A percentile compares a stretch with the other conserved stretches of the same genome.
These are phyloP conservation scores for Drosophila willistoni DNA, from an alignment of 1,140 invertebrate genomes.

Conservation along the genomic window DNA sequence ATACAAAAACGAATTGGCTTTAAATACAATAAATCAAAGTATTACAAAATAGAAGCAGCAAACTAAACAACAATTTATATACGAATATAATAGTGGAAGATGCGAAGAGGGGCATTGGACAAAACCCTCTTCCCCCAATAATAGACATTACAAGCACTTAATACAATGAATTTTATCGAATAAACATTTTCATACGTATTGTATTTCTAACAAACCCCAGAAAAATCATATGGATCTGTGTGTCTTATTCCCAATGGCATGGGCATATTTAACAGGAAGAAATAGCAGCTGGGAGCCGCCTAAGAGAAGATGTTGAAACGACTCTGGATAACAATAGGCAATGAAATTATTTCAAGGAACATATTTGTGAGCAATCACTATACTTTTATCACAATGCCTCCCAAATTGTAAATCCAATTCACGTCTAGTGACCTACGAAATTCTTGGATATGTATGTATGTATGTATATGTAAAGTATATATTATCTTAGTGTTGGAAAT, in stretches of 20 bases:
- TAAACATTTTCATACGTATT: slow-evolving; percentile 82
- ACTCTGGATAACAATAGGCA: slow-evolving; percentile 3
- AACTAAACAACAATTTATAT: slow-evolving; percentile 31
- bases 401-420: background rate
- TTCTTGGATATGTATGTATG: background rate
- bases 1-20: slow-evolving; percentile 64
- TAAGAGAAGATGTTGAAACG: too few species aligned
- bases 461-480: background rate
- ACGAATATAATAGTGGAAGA: slow-evolving; percentile 30
- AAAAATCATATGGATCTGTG: slow-evolving; percentile 10
- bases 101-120: slow-evolving; percentile 8
- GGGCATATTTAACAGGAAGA: too few species aligned
- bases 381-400: background rate
- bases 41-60: slow-evolving; percentile 48
- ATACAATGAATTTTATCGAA: slow-evolving; percentile 81
- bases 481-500: slow-evolving; percentile 26
- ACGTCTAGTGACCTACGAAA: background rate
- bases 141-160: slow-evolving; percentile 56
- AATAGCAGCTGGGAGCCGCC: too few species aligned
- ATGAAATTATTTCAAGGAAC: slow-evolving; percentile 2
- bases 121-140: slow-evolving; percentile 35
- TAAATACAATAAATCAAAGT: slow-evolving; percentile 56
- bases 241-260: background rate
- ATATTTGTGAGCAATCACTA: background rate
- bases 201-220: slow-evolving; percentile 77